Evolutionary conservation across 2,113 vertebrate genomes (phyloP).

Genomic region (Anthoscopus minutus): DNA sequence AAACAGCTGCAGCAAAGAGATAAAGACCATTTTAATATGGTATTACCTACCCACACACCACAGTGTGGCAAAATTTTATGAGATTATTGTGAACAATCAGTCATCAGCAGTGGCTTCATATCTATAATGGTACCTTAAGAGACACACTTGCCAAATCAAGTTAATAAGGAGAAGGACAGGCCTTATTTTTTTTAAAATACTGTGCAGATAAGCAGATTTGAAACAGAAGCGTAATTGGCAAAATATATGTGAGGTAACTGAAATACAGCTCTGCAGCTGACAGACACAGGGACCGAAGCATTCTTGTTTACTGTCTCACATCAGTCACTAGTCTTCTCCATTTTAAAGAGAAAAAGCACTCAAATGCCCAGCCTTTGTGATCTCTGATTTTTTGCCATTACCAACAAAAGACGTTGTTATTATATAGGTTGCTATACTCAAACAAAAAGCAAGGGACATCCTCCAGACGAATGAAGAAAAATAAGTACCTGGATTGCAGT

Average conservation of each 20-base stretch:
- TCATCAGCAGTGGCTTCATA: slow-evolving; percentile 12
- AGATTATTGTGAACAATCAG: slow-evolving; percentile 47
- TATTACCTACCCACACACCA: neutral
- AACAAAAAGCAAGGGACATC: neutral
- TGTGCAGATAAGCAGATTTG: neutral
- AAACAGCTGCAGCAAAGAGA: slow-evolving; percentile 46
- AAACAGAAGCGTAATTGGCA: neutral
- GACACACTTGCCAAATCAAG: neutral
- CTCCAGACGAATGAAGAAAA: neutral
- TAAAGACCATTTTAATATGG: slow-evolving; percentile 53
- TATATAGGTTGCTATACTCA: neutral
- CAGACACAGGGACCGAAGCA: neutral
- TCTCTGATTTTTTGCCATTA: neutral
- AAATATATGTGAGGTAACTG: neutral
- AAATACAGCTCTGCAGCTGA: neutral
- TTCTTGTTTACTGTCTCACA: neutral
- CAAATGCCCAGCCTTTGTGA: neutral
- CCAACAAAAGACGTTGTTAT: neutral
- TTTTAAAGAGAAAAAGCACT: neutral
- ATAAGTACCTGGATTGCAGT: neutral
- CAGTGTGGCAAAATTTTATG: slow-evolving; percentile 1
- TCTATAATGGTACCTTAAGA: neutral
- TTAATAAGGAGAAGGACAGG: neutral
- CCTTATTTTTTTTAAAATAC: neutral
- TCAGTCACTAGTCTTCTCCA: neutral